Evolutionary conservation across 2,888 invertebrate species (phyloP).

Genomic region (Sarcophaga rosellei): DNA sequence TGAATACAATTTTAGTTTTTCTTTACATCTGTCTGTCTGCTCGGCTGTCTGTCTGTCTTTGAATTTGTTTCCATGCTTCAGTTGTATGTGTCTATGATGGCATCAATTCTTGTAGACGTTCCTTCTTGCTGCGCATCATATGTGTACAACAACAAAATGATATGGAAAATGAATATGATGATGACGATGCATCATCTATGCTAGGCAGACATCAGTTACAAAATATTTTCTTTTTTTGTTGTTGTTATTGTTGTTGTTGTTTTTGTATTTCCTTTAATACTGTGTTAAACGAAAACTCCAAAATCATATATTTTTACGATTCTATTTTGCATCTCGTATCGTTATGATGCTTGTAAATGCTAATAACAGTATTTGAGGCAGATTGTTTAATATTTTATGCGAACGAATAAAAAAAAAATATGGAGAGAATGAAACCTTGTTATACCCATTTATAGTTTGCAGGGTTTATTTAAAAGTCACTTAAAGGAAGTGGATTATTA

Average conservation of each 20-base stretch:
- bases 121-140: background rate
- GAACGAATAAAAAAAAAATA: conserved; percentile 25
- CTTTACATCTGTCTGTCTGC: conserved; percentile 15
- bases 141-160: conserved; percentile 19
- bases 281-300: conserved; percentile 27
- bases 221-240: background rate
- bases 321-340: conserved; percentile 54
- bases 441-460: background rate
- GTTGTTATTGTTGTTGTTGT: too few species aligned
- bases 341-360: conserved; percentile 59
- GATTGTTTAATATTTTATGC: conserved; percentile 55
- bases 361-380: conserved; percentile 62
- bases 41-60: background rate
- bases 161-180: background rate
- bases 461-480: conserved; percentile 6
- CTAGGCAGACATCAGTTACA: conserved; percentile 59
- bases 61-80: background rate
- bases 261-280: conserved; percentile 55
- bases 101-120: conserved; percentile 39
- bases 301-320: conserved; percentile 31
- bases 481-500: background rate
- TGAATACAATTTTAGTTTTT: conserved; percentile 40
- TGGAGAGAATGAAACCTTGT: background rate
- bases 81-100: conserved; percentile 32
- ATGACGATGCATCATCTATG: conserved; percentile 58